Base-by-base conservation (phyloP, 2,113 vertebrate genomes). In the Forbesichthys agassizii region DNA sequence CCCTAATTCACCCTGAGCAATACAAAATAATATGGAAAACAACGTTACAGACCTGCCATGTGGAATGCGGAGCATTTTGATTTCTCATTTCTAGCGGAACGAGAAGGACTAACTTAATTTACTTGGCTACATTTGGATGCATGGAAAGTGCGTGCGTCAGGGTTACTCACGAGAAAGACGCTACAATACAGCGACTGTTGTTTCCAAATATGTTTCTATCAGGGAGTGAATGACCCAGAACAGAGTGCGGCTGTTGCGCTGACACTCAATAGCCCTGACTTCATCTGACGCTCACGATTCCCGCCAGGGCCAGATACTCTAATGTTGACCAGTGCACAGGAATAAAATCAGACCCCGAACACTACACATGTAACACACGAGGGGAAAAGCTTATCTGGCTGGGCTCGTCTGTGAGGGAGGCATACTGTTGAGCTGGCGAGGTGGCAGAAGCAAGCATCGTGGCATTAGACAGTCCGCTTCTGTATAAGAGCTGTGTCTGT, bases 1-100 rank as follows among this genome's bases (percentile, higher is more conserved):
- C 14, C 68, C 71, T 64, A 13, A 80, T 75, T 79, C 62, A 73
- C 58, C 53, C 11, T 18, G 42, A 46, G 53, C 6, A 10, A 61
- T 66, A 48, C 27, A 42, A 27, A 18, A 47, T 63, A 63, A 71
- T 67, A 48, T 49, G 36, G 69, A 58, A 58, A 74, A 68, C 53
- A 67, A 57, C 70, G 42, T 51, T 46, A 48, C 61, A 33, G 48
- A 64, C 62, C 16, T 0, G 3, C n/a, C 61, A 56, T 9, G 10
- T 67, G 20, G 13, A 52, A 79, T 66, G 57, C 49, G 54, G 49
- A 79, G 47, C 20, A 66, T 63, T 57, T 54, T 52, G 13, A 75
- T 71, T 33, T 36, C 0, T 62, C 61, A 62, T 49, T 33, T 75
- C 42, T 18, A 33, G 53, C 5, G 53, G 18, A 55, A 63, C 51